Evolutionary conservation across 2,113 vertebrate species (phyloP), one percentile per base, ranked within the genome.

Genomic region (Psephotus haematonotus): DNA sequence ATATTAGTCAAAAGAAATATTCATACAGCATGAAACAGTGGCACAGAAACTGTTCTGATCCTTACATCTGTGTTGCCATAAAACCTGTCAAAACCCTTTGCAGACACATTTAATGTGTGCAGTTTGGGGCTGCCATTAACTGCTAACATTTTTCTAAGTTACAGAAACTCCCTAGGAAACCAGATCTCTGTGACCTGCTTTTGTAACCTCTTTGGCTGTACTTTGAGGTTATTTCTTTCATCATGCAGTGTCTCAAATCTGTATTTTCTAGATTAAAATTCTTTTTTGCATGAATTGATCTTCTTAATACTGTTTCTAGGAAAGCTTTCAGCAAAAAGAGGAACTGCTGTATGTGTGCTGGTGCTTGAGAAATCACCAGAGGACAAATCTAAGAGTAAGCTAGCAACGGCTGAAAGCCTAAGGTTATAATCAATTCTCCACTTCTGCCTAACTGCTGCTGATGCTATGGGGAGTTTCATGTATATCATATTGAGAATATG

Each of bases 211-310:
- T 57, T 59, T 74, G 71, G 27, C 81, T 90, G 33, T 50, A 29
- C 50, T 74, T 83, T n/a, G 68, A 88, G 75, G n/a, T 67, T 86
- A 11, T 50, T 88, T 68, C n/a, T 65, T 41, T 81, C 71, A 78
- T 55, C 25, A 8, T 3, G 8, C 3, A 2, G 22, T 41, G 49
- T 29, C 60, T 80, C 69, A 70, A 74, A 83, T 70, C 43, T 88
- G 79, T 82, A 37, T 88, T 96, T 88, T 53, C 68, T 86, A 90
- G 76, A 95, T 90, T 93, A 90, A 90, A 91, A 88, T 70, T 83
- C 43, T 60, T 7, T 64, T 92, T 93, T 83, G 52, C 82, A 86
- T 90, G 83, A 75, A 60, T 19, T 14, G 16, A 41, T 67, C 25
- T 31, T 70, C 76, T 92, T 64, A 64, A 59, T 75, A 37, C 13